Evolutionary conservation across 2,797 vertebrate species (phyloP), one percentile per base, ranked within the genome.

Genomic region (Simalia tracyae): DNA sequence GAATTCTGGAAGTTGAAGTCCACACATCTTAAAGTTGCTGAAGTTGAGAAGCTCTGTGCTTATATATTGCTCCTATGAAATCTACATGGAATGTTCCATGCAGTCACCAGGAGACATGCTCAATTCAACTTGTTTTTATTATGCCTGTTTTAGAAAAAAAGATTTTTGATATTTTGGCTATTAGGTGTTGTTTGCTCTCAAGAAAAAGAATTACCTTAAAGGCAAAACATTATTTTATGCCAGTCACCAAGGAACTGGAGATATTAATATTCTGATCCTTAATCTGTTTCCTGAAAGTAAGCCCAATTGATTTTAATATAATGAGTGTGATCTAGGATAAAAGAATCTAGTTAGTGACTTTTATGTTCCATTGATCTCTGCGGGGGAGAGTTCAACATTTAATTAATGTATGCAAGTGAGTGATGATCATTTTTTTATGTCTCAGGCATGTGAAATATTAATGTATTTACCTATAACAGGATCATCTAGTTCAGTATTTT

Each of bases 281-380:
- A 72, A 72, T 93, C 89, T 31, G 42, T 63, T 91, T 91, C 46
- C 66, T 91, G 72, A 63, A 22, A 92, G 87, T 36, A 91, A 88
- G 76, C 46, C 46, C 86, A 88, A 88, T 72, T 88, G 59, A 91
- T 91, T 91, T 91, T 64, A 68, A 42, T 86, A 86, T 86, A 90
- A 90, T 90, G 84, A 57, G 31, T 68, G 84, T 59, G 54, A 91
- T 91, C n/a, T 54, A 86, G 54, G 31, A 50, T 86, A 91, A 91
- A 81, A 81, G 72, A 81, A 42, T 24, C 36, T 81, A 81, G 63
- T 86, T 86, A 91, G 63, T 24, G 24, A 42, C 84, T 91, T 91
- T 90, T 90, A 85, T 90, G 46, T 61, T 9, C 60, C n/a, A 86
- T 64, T 90, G 60, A 64, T 66, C 31, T 85, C 81, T 60, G 56